phyloP scores from a whole-genome alignment of 2,113 vertebrate species.

The Suricata suricatta region DNA sequence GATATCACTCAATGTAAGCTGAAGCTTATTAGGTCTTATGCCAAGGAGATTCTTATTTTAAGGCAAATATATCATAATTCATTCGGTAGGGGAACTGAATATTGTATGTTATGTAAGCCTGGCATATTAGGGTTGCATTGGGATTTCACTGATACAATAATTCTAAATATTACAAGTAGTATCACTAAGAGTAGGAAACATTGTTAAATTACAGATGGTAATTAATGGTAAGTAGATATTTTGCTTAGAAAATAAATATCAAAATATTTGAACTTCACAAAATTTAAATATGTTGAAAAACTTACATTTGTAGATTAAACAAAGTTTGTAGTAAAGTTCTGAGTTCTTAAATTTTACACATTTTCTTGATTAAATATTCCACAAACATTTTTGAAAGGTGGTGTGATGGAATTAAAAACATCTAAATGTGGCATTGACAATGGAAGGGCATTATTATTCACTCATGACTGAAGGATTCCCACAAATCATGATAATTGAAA shows the following conservation, averaged over 20 bases:
- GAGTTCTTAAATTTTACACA: background rate
- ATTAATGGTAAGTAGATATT: background rate
- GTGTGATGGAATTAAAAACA: conserved; percentile 43
- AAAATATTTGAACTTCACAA: background rate
- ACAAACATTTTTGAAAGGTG: background rate
- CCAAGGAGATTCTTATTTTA: background rate
- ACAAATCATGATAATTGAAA: conserved; percentile 81
- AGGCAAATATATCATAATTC: background rate
- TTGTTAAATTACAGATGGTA: background rate
- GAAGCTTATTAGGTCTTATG: background rate
- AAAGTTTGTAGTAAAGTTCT: background rate
- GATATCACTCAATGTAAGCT: background rate
- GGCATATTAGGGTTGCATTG: background rate
- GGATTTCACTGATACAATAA: background rate
- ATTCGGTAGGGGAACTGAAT: background rate
- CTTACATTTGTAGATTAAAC: background rate
- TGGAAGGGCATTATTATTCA: conserved; percentile 6
- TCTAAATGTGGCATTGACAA: conserved; percentile 64
- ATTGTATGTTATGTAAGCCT: background rate
- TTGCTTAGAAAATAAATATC: background rate
- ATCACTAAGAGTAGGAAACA: background rate
- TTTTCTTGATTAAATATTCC: background rate
- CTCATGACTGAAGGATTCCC: conserved; percentile 72
- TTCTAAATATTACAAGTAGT: background rate
- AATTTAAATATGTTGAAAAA: background rate